Evolutionary conservation across 2,797 vertebrate species (phyloP).

Genomic region (Sibirionetta formosa): DNA sequence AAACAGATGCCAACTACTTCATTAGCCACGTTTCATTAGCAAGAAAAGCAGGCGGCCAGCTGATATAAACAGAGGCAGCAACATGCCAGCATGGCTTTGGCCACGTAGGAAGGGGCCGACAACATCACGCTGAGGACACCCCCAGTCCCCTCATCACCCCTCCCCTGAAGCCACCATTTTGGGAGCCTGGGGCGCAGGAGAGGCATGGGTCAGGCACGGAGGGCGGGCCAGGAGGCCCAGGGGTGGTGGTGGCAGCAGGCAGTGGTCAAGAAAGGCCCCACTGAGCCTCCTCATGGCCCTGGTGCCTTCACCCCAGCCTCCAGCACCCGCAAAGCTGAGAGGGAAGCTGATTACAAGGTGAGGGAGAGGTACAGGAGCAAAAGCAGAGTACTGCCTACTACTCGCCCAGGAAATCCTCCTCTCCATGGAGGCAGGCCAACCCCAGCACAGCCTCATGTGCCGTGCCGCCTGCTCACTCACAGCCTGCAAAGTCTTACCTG

Average conservation of each 20-base stretch:
- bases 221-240: neutral
- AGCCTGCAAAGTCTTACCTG: neutral
- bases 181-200: too few species aligned
- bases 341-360: neutral
- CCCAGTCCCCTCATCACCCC: accelerated
- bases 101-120: neutral
- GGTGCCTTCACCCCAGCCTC: neutral
- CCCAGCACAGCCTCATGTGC: neutral
- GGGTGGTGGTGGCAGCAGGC: neutral
- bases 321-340: neutral
- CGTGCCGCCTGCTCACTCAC: neutral
- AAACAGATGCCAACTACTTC: neutral
- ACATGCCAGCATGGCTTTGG: neutral
- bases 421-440: neutral
- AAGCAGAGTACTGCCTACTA: neutral
- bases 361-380: neutral
- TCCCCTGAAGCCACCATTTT: neutral
- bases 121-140: accelerated
- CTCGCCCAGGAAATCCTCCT: neutral
- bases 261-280: neutral
- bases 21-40: neutral
- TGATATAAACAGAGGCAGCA: neutral
- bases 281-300: neutral
- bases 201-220: neutral
- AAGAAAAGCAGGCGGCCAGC: neutral